A percentile compares a stretch with the other conserved stretches of the same genome.
Conservation (phyloP, 2,888 invertebrate species). For the Selenia dentaria region DNA sequence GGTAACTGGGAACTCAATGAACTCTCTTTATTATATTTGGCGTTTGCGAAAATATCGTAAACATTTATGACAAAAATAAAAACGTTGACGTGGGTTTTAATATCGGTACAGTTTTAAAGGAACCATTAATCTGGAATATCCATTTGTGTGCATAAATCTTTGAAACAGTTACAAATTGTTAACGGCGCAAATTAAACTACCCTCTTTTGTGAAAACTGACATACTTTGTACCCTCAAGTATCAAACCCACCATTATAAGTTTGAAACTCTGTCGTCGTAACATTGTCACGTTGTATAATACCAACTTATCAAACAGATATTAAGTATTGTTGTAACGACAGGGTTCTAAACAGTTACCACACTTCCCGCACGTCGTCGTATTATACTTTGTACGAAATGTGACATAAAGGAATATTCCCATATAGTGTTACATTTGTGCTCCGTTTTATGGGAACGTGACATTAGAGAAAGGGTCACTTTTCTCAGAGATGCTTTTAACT, state of each 20-base stretch:
- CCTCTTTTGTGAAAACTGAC: conserved; percentile 11
- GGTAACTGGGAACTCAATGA: too few relatives aligned
- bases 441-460: conserved; percentile 3
- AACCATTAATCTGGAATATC: conserved; percentile 2
- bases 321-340: background rate
- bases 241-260: background rate
- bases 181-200: conserved; percentile 9
- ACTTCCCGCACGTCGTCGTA: background rate
- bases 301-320: background rate
- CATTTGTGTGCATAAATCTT: conserved; percentile 5
- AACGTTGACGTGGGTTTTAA: conserved; percentile 2
- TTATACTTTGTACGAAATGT: conserved; percentile 4
- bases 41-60: conserved; percentile 1
- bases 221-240: background rate
- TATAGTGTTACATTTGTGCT: background rate
- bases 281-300: background rate
- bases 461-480: conserved; percentile 8
- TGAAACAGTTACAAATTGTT: background rate
- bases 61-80: conserved; percentile 1
- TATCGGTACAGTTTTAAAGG: conserved; percentile 1
- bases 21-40: too few relatives aligned
- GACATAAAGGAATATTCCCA: conserved; percentile 6
- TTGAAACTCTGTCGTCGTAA: background rate
- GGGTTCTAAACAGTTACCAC: background rate
- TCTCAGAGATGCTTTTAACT: conserved; percentile 6